Conservation (phyloP, 1,140 invertebrate genomes). For the Schlechtendalia chinensis region DNA sequence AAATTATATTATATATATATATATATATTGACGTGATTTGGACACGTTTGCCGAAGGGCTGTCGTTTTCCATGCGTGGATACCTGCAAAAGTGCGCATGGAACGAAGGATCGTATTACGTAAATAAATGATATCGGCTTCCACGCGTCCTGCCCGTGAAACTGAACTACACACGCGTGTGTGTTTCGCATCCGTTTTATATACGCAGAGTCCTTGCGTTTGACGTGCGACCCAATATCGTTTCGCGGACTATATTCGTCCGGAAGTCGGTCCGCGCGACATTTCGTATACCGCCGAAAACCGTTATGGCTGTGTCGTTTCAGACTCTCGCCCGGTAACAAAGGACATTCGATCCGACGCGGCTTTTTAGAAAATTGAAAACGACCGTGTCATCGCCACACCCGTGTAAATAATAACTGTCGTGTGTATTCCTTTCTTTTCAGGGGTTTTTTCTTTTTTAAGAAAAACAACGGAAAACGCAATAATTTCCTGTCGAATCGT, state of each 20-base stretch:
- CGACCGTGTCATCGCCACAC: conserved; percentile 23
- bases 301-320: neutral
- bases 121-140: neutral
- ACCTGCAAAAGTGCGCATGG: neutral
- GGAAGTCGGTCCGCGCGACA: neutral
- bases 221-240: conserved; percentile 13
- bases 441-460: neutral
- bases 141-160: neutral
- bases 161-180: neutral
- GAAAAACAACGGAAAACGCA: conserved; percentile 28
- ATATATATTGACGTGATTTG: conserved; percentile 3
- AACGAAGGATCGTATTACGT: conserved; percentile 6
- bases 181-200: neutral
- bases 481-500: conserved; percentile 38
- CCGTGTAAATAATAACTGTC: conserved; percentile 37
- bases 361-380: conserved; percentile 45
- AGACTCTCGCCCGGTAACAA: neutral
- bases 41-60: neutral
- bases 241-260: conserved; percentile 16
- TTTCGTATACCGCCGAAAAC: neutral
- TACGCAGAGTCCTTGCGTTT: neutral
- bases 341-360: conserved; percentile 2
- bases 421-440: neutral
- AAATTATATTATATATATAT: too few relatives aligned
- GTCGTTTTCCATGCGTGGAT: neutral